Evolutionary conservation across 2,888 invertebrate species (phyloP).

Genomic region (Zaprionus obscuricornis): DNA sequence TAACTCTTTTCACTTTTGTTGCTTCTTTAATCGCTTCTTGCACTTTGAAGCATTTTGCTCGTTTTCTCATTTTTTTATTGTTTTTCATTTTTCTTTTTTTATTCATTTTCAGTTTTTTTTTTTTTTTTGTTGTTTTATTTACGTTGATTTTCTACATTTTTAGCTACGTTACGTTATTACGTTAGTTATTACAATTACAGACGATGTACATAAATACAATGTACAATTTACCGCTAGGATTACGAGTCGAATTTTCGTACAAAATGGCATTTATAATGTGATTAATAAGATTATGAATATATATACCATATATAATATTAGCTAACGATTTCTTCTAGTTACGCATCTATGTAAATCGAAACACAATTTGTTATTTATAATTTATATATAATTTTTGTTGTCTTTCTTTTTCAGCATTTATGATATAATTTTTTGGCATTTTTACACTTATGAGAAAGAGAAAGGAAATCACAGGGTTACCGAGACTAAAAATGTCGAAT

Average conservation of each 20-base stretch:
- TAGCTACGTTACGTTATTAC: constrained; percentile 30
- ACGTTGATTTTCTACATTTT: background rate
- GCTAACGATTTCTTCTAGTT: no score
- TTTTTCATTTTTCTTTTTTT: constrained; percentile 18
- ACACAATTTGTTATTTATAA: constrained; percentile 6
- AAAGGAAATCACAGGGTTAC: constrained; percentile 12
- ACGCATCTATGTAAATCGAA: constrained; percentile 28
- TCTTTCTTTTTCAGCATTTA: no score
- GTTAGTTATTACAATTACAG: constrained; percentile 28
- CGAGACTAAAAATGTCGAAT: constrained; percentile 8
- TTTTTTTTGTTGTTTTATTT: constrained; percentile 4
- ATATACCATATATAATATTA: constrained; percentile 3
- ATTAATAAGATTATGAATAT: background rate
- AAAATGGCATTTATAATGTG: no score
- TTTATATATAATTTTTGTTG: background rate
- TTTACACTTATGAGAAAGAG: constrained; percentile 40
- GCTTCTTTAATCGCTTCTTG: constrained; percentile 47
- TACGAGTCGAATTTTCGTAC: constrained; percentile 22
- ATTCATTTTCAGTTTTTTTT: constrained; percentile 19
- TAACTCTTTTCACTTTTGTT: constrained; percentile 79
- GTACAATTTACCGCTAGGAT: constrained; percentile 36
- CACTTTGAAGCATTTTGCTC: constrained; percentile 63
- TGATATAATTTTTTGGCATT: no score
- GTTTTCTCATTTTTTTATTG: constrained; percentile 17
- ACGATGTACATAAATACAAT: constrained; percentile 29